Evolutionary conservation across 1,140 invertebrate genomes (phyloP).

Genomic region (Eueides isabella): DNA sequence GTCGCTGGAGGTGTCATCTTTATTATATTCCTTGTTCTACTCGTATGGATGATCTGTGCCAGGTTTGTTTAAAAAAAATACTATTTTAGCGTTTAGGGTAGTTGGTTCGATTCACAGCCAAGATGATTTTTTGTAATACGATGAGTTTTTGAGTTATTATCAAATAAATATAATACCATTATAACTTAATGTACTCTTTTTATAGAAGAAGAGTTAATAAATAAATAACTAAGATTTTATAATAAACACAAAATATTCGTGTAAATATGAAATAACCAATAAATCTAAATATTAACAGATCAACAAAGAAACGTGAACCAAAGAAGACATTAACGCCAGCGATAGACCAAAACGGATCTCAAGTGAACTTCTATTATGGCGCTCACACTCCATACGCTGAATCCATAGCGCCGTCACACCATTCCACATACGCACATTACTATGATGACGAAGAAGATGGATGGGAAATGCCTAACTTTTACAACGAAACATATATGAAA

Average conservation of each 20-base stretch:
- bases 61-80: constrained; percentile 83
- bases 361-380: constrained; percentile 98
- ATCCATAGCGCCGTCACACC: constrained; percentile 96
- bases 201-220: too few species aligned
- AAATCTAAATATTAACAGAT: constrained; percentile 73
- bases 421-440: constrained; percentile 97
- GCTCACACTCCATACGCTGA: constrained; percentile 95
- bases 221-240: too few species aligned
- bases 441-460: constrained; percentile 97
- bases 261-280: neutral
- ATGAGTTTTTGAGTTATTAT: too few species aligned
- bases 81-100: too few species aligned
- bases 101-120: too few species aligned
- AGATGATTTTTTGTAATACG: too few species aligned
- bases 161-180: too few species aligned
- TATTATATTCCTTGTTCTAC: constrained; percentile 94
- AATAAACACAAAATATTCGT: too few species aligned
- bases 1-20: constrained; percentile 95
- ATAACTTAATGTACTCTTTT: too few species aligned
- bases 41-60: constrained; percentile 98
- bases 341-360: constrained; percentile 93
- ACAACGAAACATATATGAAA: constrained; percentile 98
- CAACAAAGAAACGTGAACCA: constrained; percentile 91
- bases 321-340: constrained; percentile 94
- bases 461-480: constrained; percentile 99